Evolutionary conservation across 2,888 invertebrate species (phyloP), one percentile per base, ranked within the genome.

Genomic region (Drosophila multiciliata): DNA sequence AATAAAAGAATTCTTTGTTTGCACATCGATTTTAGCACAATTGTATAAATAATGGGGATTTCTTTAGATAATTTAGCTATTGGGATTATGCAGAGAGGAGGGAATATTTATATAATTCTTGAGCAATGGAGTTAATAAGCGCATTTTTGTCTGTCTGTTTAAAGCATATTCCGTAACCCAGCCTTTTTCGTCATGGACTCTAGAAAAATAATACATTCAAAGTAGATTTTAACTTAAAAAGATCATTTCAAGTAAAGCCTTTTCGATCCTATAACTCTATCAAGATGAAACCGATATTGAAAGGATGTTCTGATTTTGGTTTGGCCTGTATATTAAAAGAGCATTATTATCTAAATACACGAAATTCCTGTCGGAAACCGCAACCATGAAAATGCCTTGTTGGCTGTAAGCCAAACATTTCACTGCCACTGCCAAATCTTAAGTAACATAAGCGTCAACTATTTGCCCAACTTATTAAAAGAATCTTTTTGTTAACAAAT

Each of bases 51-150:
- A 45, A 3, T 29, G 5, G 3, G 49, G 11, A 48, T 55, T 65
- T 48, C 54, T 35, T 29, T 26, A 50, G 55, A 35, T 57, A 66
- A 67, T 67, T 58, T 29, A 36, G 35, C 15, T 65, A 3, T 53
- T 53, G 2, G 15, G 23, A 45, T n/a, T 26, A 64, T 5, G 1
- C n/a, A n/a, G 15, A 45, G 15, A 15, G 1, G 0, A 23, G 15
- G 3, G 4, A 15, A 1, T 12, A 45, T 29, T 29, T 29, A 29
- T 29, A 29, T 29, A 5, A 29, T 29, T 29, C 29, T 29, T 38
- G 38, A 38, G 38, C 8, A 38, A 38, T 3, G 38, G 8, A 38
- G 2, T 38, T 8, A n/a, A 40, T 40, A 40, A 40, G 9, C 9
- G 9, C 12, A 4, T 40, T n/a, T 9, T 40, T 9, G 5, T 40